Conservation (phyloP, 2,888 invertebrate species). For the Sussaba pulchella region DNA sequence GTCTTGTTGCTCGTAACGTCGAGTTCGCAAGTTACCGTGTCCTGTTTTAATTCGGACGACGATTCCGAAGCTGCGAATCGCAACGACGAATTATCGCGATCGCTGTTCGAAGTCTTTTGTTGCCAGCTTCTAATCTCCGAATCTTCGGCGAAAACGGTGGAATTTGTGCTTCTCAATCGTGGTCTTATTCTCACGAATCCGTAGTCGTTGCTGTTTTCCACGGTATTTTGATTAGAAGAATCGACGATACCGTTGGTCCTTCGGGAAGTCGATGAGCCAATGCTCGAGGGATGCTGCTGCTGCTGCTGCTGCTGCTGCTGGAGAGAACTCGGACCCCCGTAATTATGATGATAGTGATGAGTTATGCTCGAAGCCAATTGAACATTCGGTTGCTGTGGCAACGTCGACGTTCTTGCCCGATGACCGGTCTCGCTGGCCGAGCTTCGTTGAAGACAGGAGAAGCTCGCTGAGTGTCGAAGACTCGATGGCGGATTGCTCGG, state of each 20-base stretch:
- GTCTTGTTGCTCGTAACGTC: slow-evolving; percentile 73
- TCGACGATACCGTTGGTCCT: slow-evolving; percentile 52
- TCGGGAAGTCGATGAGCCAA: slow-evolving; percentile 51
- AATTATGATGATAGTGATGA: slow-evolving; percentile 69
- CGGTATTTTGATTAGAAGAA: slow-evolving; percentile 63
- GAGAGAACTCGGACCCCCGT: slow-evolving; percentile 72
- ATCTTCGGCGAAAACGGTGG: slow-evolving; percentile 78
- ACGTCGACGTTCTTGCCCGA: slow-evolving; percentile 82
- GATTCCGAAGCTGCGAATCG: slow-evolving; percentile 56
- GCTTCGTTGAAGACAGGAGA: slow-evolving; percentile 84
- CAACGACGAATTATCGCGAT: slow-evolving; percentile 73
- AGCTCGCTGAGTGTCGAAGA: slow-evolving; percentile 85
- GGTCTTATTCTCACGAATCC: slow-evolving; percentile 81
- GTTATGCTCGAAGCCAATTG: slow-evolving; percentile 57
- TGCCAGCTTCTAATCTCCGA: slow-evolving; percentile 70
- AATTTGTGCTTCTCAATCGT: slow-evolving; percentile 80
- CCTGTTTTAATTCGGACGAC: slow-evolving; percentile 57
- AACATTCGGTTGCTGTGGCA: slow-evolving; percentile 81
- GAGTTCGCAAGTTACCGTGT: slow-evolving; percentile 75
- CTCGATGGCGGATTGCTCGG: slow-evolving; percentile 82
- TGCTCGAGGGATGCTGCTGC: slow-evolving; percentile 67
- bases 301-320: slow-evolving; percentile 60
- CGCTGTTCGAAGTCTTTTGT: slow-evolving; percentile 70
- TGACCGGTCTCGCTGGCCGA: slow-evolving; percentile 79
- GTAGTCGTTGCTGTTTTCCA: slow-evolving; percentile 80